Evolutionary conservation across 2,888 invertebrate genomes (phyloP).

Genomic region (Andrena hattorfiana): DNA sequence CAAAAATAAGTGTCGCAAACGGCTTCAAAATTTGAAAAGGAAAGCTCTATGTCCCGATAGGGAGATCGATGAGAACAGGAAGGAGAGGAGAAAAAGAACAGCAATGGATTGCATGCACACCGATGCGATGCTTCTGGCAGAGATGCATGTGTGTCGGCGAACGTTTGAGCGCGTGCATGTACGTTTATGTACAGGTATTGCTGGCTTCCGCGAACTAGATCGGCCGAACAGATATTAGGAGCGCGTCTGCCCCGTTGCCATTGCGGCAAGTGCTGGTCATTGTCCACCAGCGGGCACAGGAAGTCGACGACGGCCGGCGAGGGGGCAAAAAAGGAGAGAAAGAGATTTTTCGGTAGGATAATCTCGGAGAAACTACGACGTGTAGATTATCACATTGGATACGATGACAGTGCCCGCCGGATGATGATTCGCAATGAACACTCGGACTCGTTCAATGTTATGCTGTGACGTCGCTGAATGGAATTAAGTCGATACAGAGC

Average conservation of each 20-base stretch:
- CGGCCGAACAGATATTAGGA: constrained; percentile 79
- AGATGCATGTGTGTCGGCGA: constrained; percentile 26
- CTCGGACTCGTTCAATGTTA: neutral
- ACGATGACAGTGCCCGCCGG: neutral
- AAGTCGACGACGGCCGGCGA: constrained; percentile 69
- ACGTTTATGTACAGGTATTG: constrained; percentile 64
- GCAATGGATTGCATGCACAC: constrained; percentile 35
- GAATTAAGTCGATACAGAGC: too few relatives aligned
- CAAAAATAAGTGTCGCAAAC: too few relatives aligned
- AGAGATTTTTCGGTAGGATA: constrained; percentile 80
- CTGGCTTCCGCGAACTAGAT: constrained; percentile 83
- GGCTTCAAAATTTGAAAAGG: constrained; percentile 1
- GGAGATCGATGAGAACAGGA: constrained; percentile 32
- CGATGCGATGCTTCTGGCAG: constrained; percentile 37
- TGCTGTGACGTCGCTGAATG: too few relatives aligned
- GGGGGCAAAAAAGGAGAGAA: constrained; percentile 36
- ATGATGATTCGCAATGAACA: constrained; percentile 18
- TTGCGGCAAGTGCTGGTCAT: constrained; percentile 82
- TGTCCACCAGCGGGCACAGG: constrained; percentile 80
- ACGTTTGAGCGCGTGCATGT: constrained; percentile 43
- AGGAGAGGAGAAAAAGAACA: constrained; percentile 33
- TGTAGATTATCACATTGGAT: constrained; percentile 55
- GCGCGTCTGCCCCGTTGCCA: constrained; percentile 75
- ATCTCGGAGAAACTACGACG: constrained; percentile 75
- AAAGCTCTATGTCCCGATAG: constrained; percentile 8